Percentiles rank a stretch among this genome's conserved stretches.
phyloP scores from a whole-genome alignment of 64 coral and sea anemone genomes.

The Stylophora pistillata region DNA sequence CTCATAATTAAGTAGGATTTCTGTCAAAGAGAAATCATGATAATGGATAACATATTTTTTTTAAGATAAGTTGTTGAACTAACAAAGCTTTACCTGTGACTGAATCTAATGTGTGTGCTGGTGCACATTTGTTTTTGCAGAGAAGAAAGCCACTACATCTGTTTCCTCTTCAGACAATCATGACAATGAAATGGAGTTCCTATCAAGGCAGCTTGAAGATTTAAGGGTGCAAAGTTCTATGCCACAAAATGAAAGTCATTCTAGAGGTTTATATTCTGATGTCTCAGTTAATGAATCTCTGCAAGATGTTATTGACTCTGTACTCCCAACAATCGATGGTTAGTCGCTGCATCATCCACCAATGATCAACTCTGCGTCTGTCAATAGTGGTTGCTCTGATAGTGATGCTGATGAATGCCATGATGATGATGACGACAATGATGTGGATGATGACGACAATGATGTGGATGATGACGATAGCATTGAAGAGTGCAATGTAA shows the following conservation, averaged over 20 bases:
- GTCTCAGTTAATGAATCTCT: neutral
- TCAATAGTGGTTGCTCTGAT: neutral
- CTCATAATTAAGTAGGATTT: neutral
- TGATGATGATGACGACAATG: neutral
- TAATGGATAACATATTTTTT: too few species aligned
- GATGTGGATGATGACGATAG: neutral
- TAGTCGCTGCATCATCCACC: too few species aligned
- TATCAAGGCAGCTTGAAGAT: slow-evolving; percentile 23
- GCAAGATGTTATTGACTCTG: slow-evolving; percentile 24
- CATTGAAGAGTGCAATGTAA: neutral
- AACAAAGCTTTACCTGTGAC: neutral
- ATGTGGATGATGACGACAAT: neutral
- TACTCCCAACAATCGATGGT: neutral
- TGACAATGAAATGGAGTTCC: neutral
- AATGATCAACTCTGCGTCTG: too few species aligned
- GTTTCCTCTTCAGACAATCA: neutral
- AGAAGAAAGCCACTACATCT: neutral
- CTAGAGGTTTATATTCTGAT: neutral
- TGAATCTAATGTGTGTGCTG: neutral
- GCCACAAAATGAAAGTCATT: neutral
- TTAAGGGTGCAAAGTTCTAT: neutral
- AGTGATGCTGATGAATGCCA: neutral
- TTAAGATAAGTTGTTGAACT: too few species aligned
- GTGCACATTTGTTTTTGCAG: neutral
- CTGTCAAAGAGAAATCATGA: too few species aligned